Conservation (phyloP, 2,888 invertebrate genomes). For the Andrena hattorfiana region DNA sequence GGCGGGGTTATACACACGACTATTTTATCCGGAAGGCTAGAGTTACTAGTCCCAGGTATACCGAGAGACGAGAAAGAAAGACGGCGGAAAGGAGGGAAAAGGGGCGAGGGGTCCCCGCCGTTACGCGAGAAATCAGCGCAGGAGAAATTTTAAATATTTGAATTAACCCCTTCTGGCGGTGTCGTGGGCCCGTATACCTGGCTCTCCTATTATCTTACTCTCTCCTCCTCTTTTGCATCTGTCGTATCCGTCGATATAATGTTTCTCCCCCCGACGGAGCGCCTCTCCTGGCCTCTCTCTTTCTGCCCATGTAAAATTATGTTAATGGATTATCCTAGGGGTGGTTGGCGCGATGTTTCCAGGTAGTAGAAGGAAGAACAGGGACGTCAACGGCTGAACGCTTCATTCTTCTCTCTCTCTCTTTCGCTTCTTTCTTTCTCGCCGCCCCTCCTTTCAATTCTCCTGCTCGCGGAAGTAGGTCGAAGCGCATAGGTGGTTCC, state of each 20-base stretch:
- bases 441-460: conserved; percentile 69
- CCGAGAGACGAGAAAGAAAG: conserved; percentile 6
- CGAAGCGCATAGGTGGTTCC: conserved; percentile 66
- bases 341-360: conserved; percentile 67
- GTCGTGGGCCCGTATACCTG: conserved; percentile 75
- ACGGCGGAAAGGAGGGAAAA: conserved; percentile 4
- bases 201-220: conserved; percentile 78
- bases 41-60: conserved; percentile 73
- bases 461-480: conserved; percentile 78
- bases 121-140: conserved; percentile 81
- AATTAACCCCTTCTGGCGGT: conserved; percentile 81
- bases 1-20: conserved; percentile 62
- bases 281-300: conserved; percentile 19
- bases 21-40: conserved; percentile 76
- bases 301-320: conserved; percentile 84
- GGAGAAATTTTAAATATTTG: conserved; percentile 84
- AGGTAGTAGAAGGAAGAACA: conserved; percentile 70
- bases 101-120: conserved; percentile 62
- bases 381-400: conserved; percentile 56
- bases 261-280: conserved; percentile 61
- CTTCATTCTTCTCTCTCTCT: conserved; percentile 18
- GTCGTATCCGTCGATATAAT: conserved; percentile 81
- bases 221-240: conserved; percentile 83
- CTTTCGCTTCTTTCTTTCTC: conserved; percentile 42
- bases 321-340: conserved; percentile 85